Evolutionary conservation across 2,797 vertebrate genomes (phyloP).

Genomic region (Sebastes vulpes): DNA sequence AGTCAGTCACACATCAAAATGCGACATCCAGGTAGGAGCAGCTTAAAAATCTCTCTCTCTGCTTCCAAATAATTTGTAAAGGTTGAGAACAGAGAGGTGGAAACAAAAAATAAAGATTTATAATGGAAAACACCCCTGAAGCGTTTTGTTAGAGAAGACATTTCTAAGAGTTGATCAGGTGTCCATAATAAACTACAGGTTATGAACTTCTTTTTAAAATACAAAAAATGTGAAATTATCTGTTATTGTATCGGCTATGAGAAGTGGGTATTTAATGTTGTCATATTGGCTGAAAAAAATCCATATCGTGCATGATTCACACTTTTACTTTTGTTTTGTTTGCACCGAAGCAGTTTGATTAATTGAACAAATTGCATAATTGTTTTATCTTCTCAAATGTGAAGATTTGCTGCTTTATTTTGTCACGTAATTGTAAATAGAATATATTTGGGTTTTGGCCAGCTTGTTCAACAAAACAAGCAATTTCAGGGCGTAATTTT

Average conservation of each 20-base stretch:
- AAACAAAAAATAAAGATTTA: neutral
- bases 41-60: neutral
- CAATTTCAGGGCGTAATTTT: neutral
- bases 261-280: no score
- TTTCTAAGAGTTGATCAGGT: neutral
- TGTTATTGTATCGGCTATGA: no score
- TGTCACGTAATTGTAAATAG: neutral
- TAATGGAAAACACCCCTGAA: neutral
- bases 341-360: neutral
- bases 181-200: no score
- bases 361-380: neutral
- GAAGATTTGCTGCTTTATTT: neutral
- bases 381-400: neutral
- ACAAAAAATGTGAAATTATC: no score
- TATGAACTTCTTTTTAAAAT: no score
- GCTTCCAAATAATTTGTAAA: neutral
- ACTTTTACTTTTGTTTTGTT: neutral
- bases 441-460: neutral
- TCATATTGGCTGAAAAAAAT: no score
- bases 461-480: neutral
- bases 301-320: neutral
- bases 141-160: neutral
- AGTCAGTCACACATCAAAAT: slow-evolving; percentile 19
- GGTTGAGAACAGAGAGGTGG: neutral
- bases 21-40: neutral